These are phyloP conservation scores for Ochropleura plecta DNA, from an alignment of 2,888 invertebrate species.

Conservation along the genomic window DNA sequence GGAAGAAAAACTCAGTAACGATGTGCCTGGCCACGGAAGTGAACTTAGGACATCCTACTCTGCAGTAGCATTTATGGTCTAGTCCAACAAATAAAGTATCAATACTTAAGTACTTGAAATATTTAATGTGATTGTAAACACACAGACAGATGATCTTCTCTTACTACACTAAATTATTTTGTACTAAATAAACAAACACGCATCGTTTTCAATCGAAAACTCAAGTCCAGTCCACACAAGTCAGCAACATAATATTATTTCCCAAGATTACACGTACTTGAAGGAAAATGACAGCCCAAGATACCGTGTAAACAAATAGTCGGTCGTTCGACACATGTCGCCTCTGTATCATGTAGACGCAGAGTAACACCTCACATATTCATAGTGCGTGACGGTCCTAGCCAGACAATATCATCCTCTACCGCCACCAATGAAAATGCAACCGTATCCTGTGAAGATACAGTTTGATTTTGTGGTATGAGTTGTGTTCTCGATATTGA, in stretches of 20 bases:
- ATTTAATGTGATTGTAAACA: neutral
- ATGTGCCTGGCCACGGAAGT: neutral
- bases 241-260: conserved; percentile 14
- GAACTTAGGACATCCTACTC: neutral
- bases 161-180: neutral
- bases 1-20: neutral
- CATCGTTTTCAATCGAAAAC: neutral
- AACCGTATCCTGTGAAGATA: neutral
- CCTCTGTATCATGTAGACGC: conserved; percentile 42
- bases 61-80: neutral
- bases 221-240: neutral
- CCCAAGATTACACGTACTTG: conserved; percentile 7
- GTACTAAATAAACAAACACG: neutral
- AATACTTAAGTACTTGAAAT: too few relatives aligned
- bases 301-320: conserved; percentile 52
- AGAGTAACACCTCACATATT: conserved; percentile 60
- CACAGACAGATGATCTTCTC: neutral
- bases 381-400: conserved; percentile 51
- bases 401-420: conserved; percentile 48
- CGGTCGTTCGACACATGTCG: conserved; percentile 55
- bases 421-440: neutral
- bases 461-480: conserved; percentile 15
- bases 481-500: conserved; percentile 48
- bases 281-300: conserved; percentile 43
- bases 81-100: neutral